Evolutionary conservation across 2,888 invertebrate species (phyloP), one percentile per base, ranked within the genome.

Genomic region (Coenonympha glycerion): DNA sequence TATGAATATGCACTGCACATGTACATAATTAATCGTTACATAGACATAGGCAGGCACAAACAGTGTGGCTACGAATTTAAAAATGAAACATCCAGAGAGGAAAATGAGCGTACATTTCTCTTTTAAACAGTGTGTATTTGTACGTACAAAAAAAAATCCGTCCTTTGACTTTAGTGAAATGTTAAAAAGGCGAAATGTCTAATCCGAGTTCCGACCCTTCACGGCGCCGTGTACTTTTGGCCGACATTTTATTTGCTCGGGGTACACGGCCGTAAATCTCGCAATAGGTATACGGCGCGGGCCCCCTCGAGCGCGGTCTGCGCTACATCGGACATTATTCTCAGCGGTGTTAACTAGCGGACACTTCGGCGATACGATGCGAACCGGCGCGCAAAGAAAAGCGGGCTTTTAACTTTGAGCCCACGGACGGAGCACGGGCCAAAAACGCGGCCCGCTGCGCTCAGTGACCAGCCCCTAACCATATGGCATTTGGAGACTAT

Each of bases 271-370:
- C 54, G 60, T 60, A 62, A 59, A 62, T 62, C 59, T 52, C 52
- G 56, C 53, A 53, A 53, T 59, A 53, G 54, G 56, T 52, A 52
- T 57, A 45, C 22, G 33, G 40, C 40, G 40, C 15, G 37, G 16
- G 15, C 46, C 8, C 15, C 3, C 46, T n/a, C 46, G 22, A n/a
- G 16, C 51, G 39, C 15, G 18, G 6, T 2, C 24, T 24, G 31
- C 6, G 21, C 42, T 52, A 41, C 54, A 53, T 41, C 40, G 49
- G 41, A 56, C 58, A 61, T 64, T 63, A 62, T 63, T 68, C 62
- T 60, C 55, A 51, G 58, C 62, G 63, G 59, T 61, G 61, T 64
- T 55, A 62, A 60, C 60, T 58, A 56, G 61, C 49, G 51, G 59
- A 57, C 62, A 58, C 56, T 57, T 58, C 55, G 57, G 53, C 53